phyloP scores from a whole-genome alignment of 2,797 vertebrate species.

The Paratrypauchen microcephalus region DNA sequence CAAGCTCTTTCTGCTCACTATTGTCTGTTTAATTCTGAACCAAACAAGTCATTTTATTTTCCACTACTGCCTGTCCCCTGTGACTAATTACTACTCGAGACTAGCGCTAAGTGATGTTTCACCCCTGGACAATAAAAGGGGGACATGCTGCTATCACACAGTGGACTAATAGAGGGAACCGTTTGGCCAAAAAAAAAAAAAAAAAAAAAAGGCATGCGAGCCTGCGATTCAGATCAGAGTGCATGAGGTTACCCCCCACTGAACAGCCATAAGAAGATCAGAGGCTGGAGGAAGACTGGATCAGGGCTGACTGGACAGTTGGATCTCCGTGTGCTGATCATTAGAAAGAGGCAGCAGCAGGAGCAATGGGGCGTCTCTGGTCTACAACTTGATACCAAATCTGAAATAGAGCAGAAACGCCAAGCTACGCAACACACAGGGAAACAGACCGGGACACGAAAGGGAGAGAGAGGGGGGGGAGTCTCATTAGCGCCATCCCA shows the following conservation, averaged over 20 bases:
- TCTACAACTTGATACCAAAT: constrained; percentile 30
- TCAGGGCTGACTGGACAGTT: constrained; percentile 38
- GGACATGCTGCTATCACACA: constrained; percentile 59
- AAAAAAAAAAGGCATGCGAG: constrained; percentile 47
- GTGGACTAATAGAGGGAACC: constrained; percentile 46
- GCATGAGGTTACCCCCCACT: constrained; percentile 68
- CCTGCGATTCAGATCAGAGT: constrained; percentile 71
- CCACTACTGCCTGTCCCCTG: constrained; percentile 56
- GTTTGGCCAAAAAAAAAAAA: constrained; percentile 64
- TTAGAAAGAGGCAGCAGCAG: constrained; percentile 59
- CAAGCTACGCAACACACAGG: constrained; percentile 30
- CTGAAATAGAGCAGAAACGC: constrained; percentile 52
- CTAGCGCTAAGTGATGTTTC: constrained; percentile 54
- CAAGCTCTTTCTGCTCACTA: constrained; percentile 50
- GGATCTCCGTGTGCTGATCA: constrained; percentile 54
- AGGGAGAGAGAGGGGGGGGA: constrained; percentile 13
- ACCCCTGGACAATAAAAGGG: constrained; percentile 59
- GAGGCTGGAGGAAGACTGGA: constrained; percentile 49
- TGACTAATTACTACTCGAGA: constrained; percentile 69
- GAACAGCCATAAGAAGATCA: constrained; percentile 67
- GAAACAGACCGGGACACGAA: constrained; percentile 39
- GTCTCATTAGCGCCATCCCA: constrained; percentile 73
- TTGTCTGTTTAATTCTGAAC: constrained; percentile 62
- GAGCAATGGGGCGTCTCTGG: constrained; percentile 56
- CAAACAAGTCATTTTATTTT: constrained; percentile 71